A percentile compares a stretch with the other conserved stretches of the same genome.
Evolutionary conservation across 2,797 vertebrate genomes (phyloP).

Genomic region (Ctenochaetus hawaiiensis): DNA sequence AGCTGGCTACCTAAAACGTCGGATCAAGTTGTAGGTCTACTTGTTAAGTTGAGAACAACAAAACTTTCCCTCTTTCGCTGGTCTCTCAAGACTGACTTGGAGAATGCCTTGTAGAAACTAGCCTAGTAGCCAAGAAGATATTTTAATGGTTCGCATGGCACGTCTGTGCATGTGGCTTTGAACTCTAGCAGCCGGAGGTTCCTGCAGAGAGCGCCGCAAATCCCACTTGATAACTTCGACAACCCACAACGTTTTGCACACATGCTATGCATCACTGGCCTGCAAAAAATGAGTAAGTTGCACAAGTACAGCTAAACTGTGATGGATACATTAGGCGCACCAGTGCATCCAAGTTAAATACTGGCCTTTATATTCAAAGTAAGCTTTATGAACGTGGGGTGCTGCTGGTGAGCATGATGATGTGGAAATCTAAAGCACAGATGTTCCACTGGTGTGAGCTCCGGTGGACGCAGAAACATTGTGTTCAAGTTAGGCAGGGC

Average conservation of each 20-base stretch:
- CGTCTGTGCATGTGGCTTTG: conserved; percentile 97
- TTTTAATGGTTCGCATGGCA: conserved; percentile 97
- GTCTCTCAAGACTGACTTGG: conserved; percentile 88
- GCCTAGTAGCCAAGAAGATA: conserved; percentile 92
- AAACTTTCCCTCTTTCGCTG: conserved; percentile 74
- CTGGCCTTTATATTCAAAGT: conserved; percentile 35
- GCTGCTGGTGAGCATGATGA: conserved; percentile 46
- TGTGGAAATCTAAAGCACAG: conserved; percentile 69
- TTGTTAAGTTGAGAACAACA: conserved; percentile 68
- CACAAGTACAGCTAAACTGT: conserved; percentile 49
- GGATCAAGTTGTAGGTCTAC: conserved; percentile 50
- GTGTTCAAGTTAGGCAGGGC: conserved; percentile 16
- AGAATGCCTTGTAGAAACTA: conserved; percentile 90
- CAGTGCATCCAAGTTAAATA: conserved; percentile 55
- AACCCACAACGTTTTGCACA: conserved; percentile 93
- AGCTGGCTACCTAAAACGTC: conserved; percentile 48
- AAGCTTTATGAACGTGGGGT: conserved; percentile 45
- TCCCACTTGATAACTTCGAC: conserved; percentile 99
- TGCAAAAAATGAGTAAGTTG: conserved; percentile 66
- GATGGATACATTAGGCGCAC: conserved; percentile 57
- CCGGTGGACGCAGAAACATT: conserved; percentile 22
- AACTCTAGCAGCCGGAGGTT: conserved; percentile 95
- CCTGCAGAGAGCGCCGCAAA: conserved; percentile 98
- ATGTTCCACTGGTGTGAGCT: conserved; percentile 59
- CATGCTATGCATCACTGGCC: conserved; percentile 83